Percentiles rank a stretch among this genome's conserved stretches.
phyloP scores from a whole-genome alignment of 2,888 invertebrate genomes.

The Salticus scenicus region DNA sequence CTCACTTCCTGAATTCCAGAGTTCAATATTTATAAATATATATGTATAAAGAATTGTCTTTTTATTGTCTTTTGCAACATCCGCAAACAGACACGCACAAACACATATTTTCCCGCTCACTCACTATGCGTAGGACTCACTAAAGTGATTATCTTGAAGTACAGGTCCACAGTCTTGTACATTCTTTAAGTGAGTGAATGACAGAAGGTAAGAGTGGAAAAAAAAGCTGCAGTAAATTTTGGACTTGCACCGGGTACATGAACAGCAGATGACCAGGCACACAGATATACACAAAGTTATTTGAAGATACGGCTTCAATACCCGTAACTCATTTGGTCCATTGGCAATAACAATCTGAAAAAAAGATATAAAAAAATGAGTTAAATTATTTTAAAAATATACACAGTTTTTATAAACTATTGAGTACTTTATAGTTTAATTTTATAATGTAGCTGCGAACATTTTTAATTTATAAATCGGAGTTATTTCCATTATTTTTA shows the following conservation, averaged over 20 bases:
- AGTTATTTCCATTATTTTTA: no score
- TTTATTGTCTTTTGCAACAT: neutral
- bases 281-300: conserved; percentile 49
- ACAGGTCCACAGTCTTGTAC: neutral
- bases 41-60: neutral
- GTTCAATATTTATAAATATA: neutral
- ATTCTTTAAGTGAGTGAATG: neutral
- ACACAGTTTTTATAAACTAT: no score
- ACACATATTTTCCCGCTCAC: neutral
- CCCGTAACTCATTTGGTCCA: conserved; percentile 69
- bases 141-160: conserved; percentile 12
- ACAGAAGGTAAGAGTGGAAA: neutral
- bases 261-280: conserved; percentile 37
- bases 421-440: no score
- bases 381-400: neutral
- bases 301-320: conserved; percentile 54
- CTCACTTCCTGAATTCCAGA: neutral
- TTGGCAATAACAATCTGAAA: conserved; percentile 53
- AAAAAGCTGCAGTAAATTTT: neutral
- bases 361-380: neutral
- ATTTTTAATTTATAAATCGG: no score
- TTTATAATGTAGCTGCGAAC: no score
- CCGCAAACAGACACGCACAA: neutral
- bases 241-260: conserved; percentile 51
- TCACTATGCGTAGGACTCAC: conserved; percentile 9